A percentile compares a stretch with the other conserved stretches of the same genome.
phyloP scores from a whole-genome alignment of 2,797 vertebrate species.

The Pachyuromys duprasi region DNA sequence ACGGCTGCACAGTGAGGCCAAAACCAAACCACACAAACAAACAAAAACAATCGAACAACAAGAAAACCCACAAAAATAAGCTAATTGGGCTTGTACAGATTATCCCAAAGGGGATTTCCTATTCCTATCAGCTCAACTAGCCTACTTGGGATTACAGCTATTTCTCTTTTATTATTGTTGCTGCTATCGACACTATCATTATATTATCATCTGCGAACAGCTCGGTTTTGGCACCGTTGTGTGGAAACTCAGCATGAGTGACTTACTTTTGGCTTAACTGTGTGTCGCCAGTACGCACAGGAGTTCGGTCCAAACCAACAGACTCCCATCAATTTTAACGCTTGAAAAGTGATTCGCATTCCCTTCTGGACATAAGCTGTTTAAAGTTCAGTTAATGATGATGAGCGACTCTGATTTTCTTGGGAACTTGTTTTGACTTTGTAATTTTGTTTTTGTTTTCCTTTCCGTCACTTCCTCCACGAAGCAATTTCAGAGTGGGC shows the following conservation, averaged over 20 bases:
- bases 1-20: not conserved
- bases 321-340: not conserved
- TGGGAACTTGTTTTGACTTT: not conserved
- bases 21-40: not conserved
- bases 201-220: not conserved
- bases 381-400: slow-evolving; percentile 66
- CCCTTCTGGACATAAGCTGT: slow-evolving; percentile 56
- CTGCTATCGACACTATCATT: not conserved
- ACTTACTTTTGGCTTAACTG: not conserved
- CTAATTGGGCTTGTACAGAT: not conserved
- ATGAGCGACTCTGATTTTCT: slow-evolving; percentile 45
- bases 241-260: not conserved
- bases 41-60: not conserved
- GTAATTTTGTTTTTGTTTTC: not conserved
- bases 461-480: slow-evolving; percentile 10
- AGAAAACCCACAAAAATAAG: not conserved
- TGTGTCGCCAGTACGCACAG: not conserved
- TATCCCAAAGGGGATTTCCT: not conserved
- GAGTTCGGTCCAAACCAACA: not conserved
- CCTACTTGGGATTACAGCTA: not conserved
- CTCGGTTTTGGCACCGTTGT: not conserved
- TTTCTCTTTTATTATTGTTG: not conserved
- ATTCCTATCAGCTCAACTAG: not conserved
- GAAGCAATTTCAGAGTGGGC: not conserved
- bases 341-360: slow-evolving; percentile 67